Evolutionary conservation across 2,797 vertebrate genomes (phyloP).

Genomic region (Thaleichthys pacificus): DNA sequence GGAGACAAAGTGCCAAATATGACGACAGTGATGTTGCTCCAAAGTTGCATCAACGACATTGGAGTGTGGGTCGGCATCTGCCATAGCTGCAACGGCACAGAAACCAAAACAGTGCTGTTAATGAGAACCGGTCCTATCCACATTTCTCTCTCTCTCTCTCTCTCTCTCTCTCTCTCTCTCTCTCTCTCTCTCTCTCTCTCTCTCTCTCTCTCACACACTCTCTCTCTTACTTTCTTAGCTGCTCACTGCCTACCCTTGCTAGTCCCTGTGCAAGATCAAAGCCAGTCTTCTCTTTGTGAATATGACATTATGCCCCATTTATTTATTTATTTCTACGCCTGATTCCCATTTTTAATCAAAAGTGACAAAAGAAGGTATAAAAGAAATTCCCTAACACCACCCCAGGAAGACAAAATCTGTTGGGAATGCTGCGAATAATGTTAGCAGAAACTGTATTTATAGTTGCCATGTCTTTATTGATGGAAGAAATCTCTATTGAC

Average conservation of each 20-base stretch:
- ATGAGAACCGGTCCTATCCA: slow-evolving; percentile 29
- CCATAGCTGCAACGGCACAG: slow-evolving; percentile 1
- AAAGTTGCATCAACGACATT: neutral
- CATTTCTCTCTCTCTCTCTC: neutral
- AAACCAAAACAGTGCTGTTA: slow-evolving; percentile 37
- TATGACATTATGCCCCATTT: slow-evolving; percentile 47
- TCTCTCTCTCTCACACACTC: neutral
- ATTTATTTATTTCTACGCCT: slow-evolving; percentile 56
- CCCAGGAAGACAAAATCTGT: slow-evolving; percentile 24
- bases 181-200: neutral
- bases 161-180: neutral
- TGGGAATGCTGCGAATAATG: slow-evolving; percentile 43
- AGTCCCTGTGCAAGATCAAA: slow-evolving; percentile 63
- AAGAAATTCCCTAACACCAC: slow-evolving; percentile 25
- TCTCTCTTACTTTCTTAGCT: neutral
- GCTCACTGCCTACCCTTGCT: slow-evolving; percentile 40
- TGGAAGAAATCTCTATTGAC: neutral
- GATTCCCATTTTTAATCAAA: slow-evolving; percentile 57
- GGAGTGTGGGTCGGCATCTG: slow-evolving; percentile 22
- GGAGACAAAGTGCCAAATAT: too few relatives aligned
- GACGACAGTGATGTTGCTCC: neutral
- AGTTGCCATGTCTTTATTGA: slow-evolving; percentile 6
- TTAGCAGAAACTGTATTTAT: neutral
- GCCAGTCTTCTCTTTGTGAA: slow-evolving; percentile 56
- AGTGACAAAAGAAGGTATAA: slow-evolving; percentile 36